Percentiles rank a stretch among this genome's conserved stretches.
phyloP scores from a whole-genome alignment of 2,888 invertebrate genomes.

The Allolobophora icterica region DNA sequence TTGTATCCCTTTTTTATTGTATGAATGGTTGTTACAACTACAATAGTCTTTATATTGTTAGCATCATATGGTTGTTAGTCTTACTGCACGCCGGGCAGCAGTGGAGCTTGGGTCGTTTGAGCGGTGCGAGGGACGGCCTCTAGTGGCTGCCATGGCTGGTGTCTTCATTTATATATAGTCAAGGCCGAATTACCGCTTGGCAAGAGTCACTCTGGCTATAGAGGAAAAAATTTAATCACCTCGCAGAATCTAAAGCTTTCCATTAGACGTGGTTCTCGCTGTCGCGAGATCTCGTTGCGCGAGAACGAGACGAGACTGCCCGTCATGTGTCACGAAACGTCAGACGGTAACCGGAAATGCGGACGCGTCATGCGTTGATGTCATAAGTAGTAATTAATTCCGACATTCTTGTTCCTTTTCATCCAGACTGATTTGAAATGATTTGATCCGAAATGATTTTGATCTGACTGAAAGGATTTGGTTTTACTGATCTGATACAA shows the following conservation, averaged over 20 bases:
- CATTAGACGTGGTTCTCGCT: conserved; percentile 17
- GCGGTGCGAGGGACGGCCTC: not conserved
- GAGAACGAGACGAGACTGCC: conserved; percentile 17
- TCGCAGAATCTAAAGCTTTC: not conserved
- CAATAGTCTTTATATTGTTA: not conserved
- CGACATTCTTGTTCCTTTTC: not conserved
- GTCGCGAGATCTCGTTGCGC: conserved; percentile 9
- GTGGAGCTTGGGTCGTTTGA: not conserved
- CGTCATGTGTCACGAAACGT: conserved; percentile 1
- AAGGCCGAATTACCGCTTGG: not conserved
- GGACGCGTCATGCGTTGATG: not conserved
- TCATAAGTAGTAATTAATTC: not conserved
- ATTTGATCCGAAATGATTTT: not conserved
- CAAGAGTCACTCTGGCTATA: not conserved
- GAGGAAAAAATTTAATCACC: not conserved
- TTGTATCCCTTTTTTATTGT: too few relatives aligned
- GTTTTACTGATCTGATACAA: not conserved
- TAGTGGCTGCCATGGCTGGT: not conserved
- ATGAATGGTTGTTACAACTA: too few relatives aligned
- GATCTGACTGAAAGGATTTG: not conserved
- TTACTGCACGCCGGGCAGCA: not conserved
- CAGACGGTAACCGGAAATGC: not conserved
- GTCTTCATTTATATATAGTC: not conserved
- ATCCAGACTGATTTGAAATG: not conserved
- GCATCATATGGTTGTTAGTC: not conserved